Base-by-base conservation (phyloP, 2,113 vertebrate genomes). In the Erythrolamprus reginae region DNA sequence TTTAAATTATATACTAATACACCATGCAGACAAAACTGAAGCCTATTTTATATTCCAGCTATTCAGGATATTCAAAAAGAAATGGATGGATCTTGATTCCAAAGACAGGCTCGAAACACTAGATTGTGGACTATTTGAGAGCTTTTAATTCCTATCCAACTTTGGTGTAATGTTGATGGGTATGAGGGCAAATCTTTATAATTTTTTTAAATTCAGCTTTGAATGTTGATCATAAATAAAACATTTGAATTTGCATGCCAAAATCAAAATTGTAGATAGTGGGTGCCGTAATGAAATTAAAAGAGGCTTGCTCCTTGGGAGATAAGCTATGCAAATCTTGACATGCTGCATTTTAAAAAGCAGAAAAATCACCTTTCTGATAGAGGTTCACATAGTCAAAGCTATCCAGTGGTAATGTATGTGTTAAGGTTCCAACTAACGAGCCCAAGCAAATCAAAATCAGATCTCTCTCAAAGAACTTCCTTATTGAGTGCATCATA, bases 11-110 rank as follows among this genome's bases (percentile, higher is more conserved):
- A 0, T 90, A 7, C 7, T 84, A 92, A 87, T 91, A 89, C 12
- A 88, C 91, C 89, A 93, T 93, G 50, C 47, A 58, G 92, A 90
- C 42, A 77, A 90, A 92, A 94, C 1, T 84, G 82, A 89, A 91
- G 84, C 88, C 89, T 93, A 86, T 90, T 91, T 95, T 95, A 92
- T 93, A 88, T 89, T 90, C 86, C 53, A 91, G 84, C 47, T 38
- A 89, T 89, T 52, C 5, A 84, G 28, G 91, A 1, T 89, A 88
- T 91, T 87, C 19, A 90, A 53, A 45, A 84, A 87, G 53, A 96
- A 82, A 88, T 93, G 88, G 93, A 65, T 92, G 52, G 85, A 88
- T 61, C 17, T 93, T 92, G 93, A 89, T 88, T 95, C 91, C 65
- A 38, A 86, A 92, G 89, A 87, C 23, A 92, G 52, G 91, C 87